Conservation (phyloP, 1,140 invertebrate species). For the Myzus persicae region DNA sequence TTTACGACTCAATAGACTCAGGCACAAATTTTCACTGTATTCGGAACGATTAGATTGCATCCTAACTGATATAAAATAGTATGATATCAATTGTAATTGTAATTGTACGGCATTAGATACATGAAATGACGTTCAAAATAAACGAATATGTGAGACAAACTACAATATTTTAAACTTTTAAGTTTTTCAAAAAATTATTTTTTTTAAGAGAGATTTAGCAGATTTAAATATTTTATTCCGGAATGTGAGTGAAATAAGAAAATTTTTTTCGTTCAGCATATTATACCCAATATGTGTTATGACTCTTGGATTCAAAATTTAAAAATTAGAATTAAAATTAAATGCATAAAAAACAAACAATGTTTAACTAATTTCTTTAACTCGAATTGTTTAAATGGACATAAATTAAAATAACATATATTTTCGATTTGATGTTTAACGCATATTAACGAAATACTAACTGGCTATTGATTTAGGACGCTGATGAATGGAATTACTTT, state of each 20-base stretch:
- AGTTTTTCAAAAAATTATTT: not conserved
- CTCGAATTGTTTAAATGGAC: not conserved
- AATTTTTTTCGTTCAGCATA: not conserved
- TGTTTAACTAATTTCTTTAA: not conserved
- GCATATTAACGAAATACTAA: not conserved
- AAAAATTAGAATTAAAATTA: not conserved
- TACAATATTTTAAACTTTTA: not conserved
- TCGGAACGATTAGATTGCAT: not conserved
- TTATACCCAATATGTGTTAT: not conserved
- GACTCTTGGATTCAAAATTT: not conserved
- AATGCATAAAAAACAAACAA: not conserved
- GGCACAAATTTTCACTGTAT: too few species aligned
- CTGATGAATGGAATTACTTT: not conserved
- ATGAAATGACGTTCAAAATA: not conserved
- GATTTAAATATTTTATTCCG: not conserved
- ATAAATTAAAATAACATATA: not conserved
- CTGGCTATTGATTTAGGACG: not conserved
- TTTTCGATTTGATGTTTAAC: not conserved
- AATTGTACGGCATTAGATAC: not conserved
- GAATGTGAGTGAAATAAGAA: not conserved
- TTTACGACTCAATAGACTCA: not conserved
- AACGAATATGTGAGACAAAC: not conserved
- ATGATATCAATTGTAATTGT: not conserved
- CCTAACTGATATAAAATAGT: not conserved
- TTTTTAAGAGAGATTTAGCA: not conserved